Conservation (phyloP, 2,797 vertebrate genomes). For the Helarctos malayanus region DNA sequence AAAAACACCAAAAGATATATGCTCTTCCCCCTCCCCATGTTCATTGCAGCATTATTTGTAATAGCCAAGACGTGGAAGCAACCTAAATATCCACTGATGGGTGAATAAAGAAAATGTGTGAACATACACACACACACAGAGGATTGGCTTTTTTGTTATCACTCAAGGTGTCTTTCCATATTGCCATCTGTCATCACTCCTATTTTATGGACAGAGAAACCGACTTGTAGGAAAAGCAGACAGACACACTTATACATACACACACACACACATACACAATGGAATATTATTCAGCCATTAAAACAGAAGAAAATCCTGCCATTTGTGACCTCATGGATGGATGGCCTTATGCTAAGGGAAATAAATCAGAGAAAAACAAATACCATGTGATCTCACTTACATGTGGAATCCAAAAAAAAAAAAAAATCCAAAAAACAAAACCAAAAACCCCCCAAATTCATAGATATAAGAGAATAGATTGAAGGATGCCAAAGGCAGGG, state of each 20-base stretch:
- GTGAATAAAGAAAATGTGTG: neutral
- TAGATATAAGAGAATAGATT: neutral
- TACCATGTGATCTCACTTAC: neutral
- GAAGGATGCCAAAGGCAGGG: neutral
- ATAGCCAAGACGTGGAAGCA: neutral
- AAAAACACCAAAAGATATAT: neutral
- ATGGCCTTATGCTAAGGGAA: neutral
- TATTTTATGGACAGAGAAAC: neutral
- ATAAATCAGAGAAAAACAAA: neutral
- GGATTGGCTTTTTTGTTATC: neutral
- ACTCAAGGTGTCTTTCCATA: neutral
- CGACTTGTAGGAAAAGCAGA: neutral
- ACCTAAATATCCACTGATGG: neutral
- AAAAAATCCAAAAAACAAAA: neutral
- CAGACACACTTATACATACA: neutral
- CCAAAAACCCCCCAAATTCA: neutral
- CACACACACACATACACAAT: neutral
- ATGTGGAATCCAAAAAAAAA: neutral
- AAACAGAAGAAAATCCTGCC: neutral
- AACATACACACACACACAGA: neutral
- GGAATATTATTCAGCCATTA: neutral
- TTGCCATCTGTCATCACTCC: neutral
- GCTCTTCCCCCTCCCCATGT: neutral
- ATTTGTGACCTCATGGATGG: neutral
- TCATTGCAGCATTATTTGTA: neutral